A percentile compares a stretch with the other conserved stretches of the same genome.
Conservation (phyloP, 2,888 invertebrate species). For the Invenusta paracnida region DNA sequence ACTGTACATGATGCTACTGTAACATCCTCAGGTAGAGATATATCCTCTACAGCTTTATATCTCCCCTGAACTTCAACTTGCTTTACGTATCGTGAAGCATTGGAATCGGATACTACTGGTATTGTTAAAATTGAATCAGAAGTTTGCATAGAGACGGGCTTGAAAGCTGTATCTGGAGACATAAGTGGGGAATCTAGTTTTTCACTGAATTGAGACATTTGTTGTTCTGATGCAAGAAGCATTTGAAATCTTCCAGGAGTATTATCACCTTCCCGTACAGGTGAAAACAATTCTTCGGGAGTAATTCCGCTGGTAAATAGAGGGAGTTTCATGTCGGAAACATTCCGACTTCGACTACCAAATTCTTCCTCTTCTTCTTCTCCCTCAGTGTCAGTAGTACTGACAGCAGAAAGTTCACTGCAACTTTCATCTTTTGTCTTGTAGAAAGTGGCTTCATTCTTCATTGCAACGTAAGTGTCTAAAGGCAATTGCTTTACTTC, state of each 20-base stretch:
- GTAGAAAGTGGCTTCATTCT: not conserved
- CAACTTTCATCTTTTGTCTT: conserved; percentile 6
- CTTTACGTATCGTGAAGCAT: not conserved
- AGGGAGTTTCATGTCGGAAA: not conserved
- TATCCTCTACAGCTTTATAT: not conserved
- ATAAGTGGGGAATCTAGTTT: not conserved
- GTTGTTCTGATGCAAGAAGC: not conserved
- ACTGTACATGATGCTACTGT: not conserved
- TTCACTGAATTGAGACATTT: not conserved
- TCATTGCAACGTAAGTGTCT: not conserved
- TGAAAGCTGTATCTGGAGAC: not conserved
- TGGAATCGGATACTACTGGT: not conserved
- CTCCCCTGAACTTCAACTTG: not conserved
- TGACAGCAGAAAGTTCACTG: not conserved
- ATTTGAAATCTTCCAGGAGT: not conserved
- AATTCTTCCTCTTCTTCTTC: conserved; percentile 7
- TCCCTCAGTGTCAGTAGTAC: conserved; percentile 6
- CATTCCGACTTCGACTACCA: not conserved
- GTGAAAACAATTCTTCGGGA: not conserved
- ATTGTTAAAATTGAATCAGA: not conserved
- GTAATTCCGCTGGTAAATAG: not conserved
- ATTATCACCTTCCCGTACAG: not conserved
- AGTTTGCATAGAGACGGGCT: not conserved
- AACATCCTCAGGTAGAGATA: not conserved
- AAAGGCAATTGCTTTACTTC: not conserved